Evolutionary conservation across 2,797 vertebrate genomes (phyloP).

Genomic region (Phalanger gymnotis): DNA sequence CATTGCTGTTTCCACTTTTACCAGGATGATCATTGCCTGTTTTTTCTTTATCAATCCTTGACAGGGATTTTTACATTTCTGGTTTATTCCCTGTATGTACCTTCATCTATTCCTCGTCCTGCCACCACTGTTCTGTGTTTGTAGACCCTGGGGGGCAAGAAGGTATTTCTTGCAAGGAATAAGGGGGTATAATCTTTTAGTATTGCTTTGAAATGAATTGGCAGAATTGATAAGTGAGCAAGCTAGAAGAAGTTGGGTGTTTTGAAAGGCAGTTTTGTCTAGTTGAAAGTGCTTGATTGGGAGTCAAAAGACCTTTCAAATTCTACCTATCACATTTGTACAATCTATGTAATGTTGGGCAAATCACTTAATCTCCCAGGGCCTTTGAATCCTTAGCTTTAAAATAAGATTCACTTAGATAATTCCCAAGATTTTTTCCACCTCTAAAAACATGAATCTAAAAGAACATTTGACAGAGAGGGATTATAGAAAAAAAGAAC

Average conservation of each 20-base stretch:
- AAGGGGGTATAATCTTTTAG: neutral
- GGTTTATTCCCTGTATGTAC: neutral
- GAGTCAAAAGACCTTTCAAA: neutral
- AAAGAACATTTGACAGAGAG: neutral
- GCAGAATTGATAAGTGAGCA: neutral
- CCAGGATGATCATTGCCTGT: neutral
- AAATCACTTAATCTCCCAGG: neutral
- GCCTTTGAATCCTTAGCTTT: neutral
- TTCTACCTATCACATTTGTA: neutral
- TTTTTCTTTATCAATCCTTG: neutral
- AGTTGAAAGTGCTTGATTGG: neutral
- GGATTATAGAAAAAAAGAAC: neutral
- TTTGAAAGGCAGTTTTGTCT: neutral
- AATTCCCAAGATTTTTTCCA: neutral
- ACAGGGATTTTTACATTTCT: neutral
- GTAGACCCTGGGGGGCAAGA: neutral
- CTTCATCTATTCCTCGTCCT: neutral
- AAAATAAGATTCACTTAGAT: neutral
- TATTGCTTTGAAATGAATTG: neutral
- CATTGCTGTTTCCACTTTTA: slow-evolving; percentile 22
- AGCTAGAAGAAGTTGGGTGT: neutral
- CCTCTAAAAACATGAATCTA: neutral
- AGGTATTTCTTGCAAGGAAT: neutral
- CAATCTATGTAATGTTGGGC: neutral
- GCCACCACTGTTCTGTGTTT: neutral